Percentiles rank a stretch among this genome's conserved stretches.
These are phyloP conservation scores for Ictidomys tridecemlineatus DNA, from an alignment of 2,113 vertebrate genomes.

Conservation along the genomic window DNA sequence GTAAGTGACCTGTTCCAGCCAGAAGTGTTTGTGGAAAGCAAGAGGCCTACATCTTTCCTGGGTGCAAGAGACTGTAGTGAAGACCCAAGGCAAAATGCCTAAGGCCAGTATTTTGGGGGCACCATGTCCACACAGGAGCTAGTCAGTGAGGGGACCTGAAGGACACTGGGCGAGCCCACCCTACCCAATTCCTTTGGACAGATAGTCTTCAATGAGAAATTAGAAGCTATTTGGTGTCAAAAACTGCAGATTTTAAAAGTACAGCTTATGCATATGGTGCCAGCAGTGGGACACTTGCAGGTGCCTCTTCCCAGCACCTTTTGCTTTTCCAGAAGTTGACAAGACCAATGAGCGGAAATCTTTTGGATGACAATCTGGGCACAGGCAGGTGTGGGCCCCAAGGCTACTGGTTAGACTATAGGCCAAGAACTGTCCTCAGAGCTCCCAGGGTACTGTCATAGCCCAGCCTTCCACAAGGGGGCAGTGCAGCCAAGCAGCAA, in stretches of 20 bases:
- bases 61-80: not conserved
- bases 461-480: constrained; percentile 64
- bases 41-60: not conserved
- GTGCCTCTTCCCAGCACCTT: not conserved
- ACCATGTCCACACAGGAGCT: not conserved
- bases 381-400: not conserved
- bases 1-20: constrained; percentile 78
- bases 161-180: not conserved
- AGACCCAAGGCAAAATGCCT: not conserved
- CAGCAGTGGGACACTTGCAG: fast-evolving
- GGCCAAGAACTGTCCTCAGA: no score
- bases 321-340: not conserved
- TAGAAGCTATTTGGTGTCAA: not conserved
- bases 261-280: no score
- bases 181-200: not conserved
- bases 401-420: fast-evolving
- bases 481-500: constrained; percentile 59
- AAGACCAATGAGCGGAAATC: not conserved
- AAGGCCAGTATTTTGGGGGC: not conserved
- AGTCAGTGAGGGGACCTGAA: not conserved
- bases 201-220: not conserved
- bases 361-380: not conserved
- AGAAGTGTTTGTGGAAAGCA: not conserved
- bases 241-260: not conserved
- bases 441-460: not conserved